Evolutionary conservation across 2,113 vertebrate species (phyloP).

Genomic region (Cebus imitator): DNA sequence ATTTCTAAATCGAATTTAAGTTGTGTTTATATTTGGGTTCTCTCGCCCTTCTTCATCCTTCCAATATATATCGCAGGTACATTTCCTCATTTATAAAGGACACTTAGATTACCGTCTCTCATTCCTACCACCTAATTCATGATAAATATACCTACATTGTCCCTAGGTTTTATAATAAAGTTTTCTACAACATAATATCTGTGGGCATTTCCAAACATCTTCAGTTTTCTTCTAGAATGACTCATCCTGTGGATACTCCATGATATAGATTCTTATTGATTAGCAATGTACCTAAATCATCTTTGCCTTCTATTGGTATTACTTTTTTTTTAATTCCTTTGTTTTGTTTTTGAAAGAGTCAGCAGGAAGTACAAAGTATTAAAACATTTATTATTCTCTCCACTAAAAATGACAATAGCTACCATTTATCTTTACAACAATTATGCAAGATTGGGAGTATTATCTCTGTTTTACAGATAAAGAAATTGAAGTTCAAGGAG

Average conservation of each 20-base stretch:
- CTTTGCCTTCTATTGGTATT: not conserved
- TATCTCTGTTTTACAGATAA: not conserved
- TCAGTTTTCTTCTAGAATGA: not conserved
- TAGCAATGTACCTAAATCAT: not conserved
- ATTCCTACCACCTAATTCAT: not conserved
- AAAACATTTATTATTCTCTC: not conserved
- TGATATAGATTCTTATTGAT: not conserved
- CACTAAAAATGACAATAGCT: not conserved
- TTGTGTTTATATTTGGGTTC: not conserved
- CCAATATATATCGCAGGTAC: not conserved
- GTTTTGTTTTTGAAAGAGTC: not conserved
- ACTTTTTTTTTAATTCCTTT: not conserved
- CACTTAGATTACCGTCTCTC: not conserved
- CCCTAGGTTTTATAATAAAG: not conserved
- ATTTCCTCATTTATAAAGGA: not conserved
- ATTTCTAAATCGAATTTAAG: conserved; percentile 8
- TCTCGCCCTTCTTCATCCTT: not conserved
- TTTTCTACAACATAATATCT: not conserved
- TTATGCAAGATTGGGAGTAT: not conserved
- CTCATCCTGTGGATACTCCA: not conserved
- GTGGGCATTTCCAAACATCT: not conserved
- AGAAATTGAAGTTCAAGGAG: not conserved
- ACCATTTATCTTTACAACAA: not conserved
- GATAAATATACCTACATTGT: not conserved
- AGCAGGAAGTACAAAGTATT: not conserved